These are phyloP conservation scores for Xyrauchen texanus DNA, from an alignment of 2,113 vertebrate species.

Conservation along the genomic window DNA sequence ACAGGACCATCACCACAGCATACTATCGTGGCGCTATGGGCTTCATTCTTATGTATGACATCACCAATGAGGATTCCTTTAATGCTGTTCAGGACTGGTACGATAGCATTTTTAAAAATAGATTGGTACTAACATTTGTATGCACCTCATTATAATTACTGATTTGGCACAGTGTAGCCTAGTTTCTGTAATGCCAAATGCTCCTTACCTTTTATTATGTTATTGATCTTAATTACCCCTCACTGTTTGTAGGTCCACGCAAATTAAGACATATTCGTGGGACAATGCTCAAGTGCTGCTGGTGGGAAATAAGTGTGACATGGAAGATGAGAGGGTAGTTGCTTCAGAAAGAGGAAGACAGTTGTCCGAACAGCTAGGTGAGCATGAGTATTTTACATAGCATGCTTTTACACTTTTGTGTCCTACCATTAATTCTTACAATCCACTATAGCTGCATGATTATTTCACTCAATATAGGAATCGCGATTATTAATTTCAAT, in stretches of 20 bases:
- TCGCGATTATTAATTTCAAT: too few relatives aligned
- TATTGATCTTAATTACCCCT: background rate
- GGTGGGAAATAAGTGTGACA: conserved; percentile 97
- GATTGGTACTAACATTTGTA: background rate
- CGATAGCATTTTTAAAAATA: background rate
- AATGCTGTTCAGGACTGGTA: conserved; percentile 96
- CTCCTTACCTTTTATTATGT: too few relatives aligned
- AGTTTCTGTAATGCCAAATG: too few relatives aligned
- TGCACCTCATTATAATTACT: too few relatives aligned
- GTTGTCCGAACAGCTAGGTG: conserved; percentile 93
- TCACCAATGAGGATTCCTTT: conserved; percentile 96
- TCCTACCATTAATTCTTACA: too few relatives aligned
- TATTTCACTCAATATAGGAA: too few relatives aligned
- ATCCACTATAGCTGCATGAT: too few relatives aligned
- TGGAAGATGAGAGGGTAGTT: conserved; percentile 92
- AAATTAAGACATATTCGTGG: conserved; percentile 98
- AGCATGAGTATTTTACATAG: conserved; percentile 55
- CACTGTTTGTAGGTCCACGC: conserved; percentile 83
- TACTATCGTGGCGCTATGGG: conserved; percentile 97
- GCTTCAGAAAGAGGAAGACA: conserved; percentile 85
- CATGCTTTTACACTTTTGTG: too few relatives aligned
- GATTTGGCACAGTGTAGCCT: too few relatives aligned
- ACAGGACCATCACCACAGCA: conserved; percentile 95
- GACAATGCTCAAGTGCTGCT: conserved; percentile 95
- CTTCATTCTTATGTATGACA: conserved; percentile 97